These are phyloP conservation scores for Scaptomyza hsui DNA, from an alignment of 1,140 invertebrate species.

Conservation along the genomic window DNA sequence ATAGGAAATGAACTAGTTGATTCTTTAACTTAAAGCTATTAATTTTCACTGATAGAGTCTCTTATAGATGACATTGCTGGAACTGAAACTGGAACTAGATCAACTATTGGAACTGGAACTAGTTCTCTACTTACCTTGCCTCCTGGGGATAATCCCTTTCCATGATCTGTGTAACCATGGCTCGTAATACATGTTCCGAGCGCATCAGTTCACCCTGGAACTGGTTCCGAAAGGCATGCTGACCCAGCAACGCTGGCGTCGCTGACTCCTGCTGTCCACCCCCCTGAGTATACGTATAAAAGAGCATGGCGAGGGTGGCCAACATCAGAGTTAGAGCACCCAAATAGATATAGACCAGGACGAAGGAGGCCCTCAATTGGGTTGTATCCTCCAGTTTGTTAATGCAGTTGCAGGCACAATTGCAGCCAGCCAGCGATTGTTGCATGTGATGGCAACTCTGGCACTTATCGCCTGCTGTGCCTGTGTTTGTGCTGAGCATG, in stretches of 20 bases:
- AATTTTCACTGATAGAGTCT: no score
- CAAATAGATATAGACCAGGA: slow-evolving; percentile 70
- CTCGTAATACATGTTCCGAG: slow-evolving; percentile 55
- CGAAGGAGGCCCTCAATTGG: slow-evolving; percentile 43
- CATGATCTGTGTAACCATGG: slow-evolving; percentile 48
- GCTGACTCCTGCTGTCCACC: slow-evolving; percentile 2
- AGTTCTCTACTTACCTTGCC: slow-evolving; percentile 20
- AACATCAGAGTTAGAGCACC: slow-evolving; percentile 68
- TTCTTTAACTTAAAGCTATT: no score
- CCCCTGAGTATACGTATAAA: slow-evolving; percentile 65
- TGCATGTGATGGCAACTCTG: slow-evolving; percentile 3
- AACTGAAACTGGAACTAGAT: background rate
- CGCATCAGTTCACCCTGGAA: slow-evolving; percentile 53
- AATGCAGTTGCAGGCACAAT: slow-evolving; percentile 40
- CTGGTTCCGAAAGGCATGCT: slow-evolving; percentile 32
- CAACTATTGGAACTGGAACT: background rate
- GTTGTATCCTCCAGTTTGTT: background rate
- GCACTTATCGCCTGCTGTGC: slow-evolving; percentile 12
- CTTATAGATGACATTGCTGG: no score
- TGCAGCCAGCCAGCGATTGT: slow-evolving; percentile 7
- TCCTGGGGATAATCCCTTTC: slow-evolving; percentile 36
- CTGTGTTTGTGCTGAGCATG: slow-evolving; percentile 18
- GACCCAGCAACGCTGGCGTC: background rate
- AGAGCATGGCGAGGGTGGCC: slow-evolving; percentile 69
- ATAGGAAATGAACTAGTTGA: background rate